These are phyloP conservation scores for Peromyscus eremicus DNA, from an alignment of 2,797 vertebrate species.

Conservation along the genomic window DNA sequence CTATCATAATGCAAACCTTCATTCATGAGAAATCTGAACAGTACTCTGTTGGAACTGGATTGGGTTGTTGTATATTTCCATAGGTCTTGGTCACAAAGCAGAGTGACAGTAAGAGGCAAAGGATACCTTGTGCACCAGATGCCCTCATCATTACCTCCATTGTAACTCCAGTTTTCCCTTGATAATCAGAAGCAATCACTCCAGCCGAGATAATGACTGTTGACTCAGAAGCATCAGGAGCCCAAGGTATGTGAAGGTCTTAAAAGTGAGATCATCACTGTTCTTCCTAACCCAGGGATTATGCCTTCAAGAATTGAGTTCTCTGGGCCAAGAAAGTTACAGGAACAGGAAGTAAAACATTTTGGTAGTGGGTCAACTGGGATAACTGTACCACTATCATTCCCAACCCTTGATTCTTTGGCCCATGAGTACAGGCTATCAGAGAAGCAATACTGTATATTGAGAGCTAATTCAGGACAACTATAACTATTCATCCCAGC, in stretches of 20 bases:
- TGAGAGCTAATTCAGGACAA: background rate
- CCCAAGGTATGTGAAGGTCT: background rate
- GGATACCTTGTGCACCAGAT: background rate
- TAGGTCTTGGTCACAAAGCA: background rate
- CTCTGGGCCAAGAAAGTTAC: background rate
- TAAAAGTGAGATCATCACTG: background rate
- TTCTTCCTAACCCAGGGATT: background rate
- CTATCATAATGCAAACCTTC: background rate
- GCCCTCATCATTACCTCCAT: background rate
- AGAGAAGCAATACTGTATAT: background rate
- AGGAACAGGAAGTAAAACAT: background rate
- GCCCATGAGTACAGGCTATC: background rate
- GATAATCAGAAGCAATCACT: background rate
- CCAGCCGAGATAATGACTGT: background rate
- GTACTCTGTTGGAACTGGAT: background rate
- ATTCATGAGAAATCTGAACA: background rate
- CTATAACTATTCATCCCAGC: too few species aligned
- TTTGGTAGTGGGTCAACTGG: background rate
- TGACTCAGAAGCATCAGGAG: background rate
- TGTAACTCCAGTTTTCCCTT: background rate
- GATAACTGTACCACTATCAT: background rate
- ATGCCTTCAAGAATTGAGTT: background rate
- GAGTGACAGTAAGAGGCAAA: background rate
- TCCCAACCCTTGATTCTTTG: background rate
- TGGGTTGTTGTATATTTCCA: background rate